phyloP scores from a whole-genome alignment of 2,113 vertebrate species.

The Cygnus atratus region DNA sequence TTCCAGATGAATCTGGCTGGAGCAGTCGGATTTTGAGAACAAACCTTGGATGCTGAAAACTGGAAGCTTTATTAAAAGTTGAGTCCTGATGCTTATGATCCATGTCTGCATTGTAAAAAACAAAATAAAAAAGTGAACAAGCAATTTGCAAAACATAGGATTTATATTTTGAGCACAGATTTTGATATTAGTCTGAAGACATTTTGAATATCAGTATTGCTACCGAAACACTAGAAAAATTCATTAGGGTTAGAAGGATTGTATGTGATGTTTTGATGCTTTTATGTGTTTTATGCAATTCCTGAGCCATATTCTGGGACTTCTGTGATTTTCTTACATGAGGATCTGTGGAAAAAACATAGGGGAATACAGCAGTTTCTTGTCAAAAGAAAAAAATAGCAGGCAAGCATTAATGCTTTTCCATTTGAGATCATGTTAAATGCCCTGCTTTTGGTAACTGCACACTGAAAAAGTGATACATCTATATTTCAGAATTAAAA shows the following conservation, averaged over 20 bases:
- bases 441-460: background rate
- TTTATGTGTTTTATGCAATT: background rate
- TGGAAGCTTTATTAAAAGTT: background rate
- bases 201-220: background rate
- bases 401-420: background rate
- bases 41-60: background rate
- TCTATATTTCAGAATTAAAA: background rate
- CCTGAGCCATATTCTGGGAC: background rate
- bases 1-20: background rate
- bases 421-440: background rate
- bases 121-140: background rate
- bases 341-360: background rate
- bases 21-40: background rate
- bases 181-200: background rate
- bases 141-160: fast-evolving
- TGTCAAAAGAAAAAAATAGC: background rate
- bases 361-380: background rate
- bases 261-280: background rate
- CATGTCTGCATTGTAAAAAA: background rate
- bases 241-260: background rate
- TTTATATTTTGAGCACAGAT: background rate
- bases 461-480: background rate
- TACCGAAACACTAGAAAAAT: background rate
- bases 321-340: background rate
- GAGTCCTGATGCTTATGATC: background rate